Conservation (phyloP, 1,140 invertebrate species). For the Physella acuta region DNA sequence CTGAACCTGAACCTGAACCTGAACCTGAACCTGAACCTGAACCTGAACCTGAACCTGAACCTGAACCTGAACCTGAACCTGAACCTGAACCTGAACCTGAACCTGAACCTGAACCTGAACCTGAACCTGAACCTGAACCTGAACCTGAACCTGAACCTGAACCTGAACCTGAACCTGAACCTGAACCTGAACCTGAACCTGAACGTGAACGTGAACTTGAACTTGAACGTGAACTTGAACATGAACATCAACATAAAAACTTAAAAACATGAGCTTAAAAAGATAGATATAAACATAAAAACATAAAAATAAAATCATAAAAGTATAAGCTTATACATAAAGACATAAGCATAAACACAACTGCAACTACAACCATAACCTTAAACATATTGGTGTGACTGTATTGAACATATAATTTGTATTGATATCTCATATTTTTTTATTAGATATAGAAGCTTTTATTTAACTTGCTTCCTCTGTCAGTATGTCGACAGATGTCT, state of each 20-base stretch:
- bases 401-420: no score
- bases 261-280: no score
- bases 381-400: no score
- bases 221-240: conserved; percentile 18
- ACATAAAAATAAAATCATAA: no score
- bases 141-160: conserved; percentile 26
- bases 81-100: neutral
- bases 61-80: neutral
- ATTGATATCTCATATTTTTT: no score
- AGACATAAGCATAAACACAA: no score
- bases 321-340: no score
- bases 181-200: conserved; percentile 30
- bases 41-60: neutral
- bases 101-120: conserved; percentile 21
- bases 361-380: no score
- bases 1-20: conserved; percentile 6
- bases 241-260: conserved; percentile 28
- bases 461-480: no score
- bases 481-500: no score
- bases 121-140: conserved; percentile 31
- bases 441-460: no score
- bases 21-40: neutral
- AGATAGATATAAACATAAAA: no score
- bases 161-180: conserved; percentile 29
- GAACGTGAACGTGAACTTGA: conserved; percentile 29